A percentile compares a stretch with the other conserved stretches of the same genome.
Conservation (phyloP, 2,113 vertebrate species). For the Garra rufa region DNA sequence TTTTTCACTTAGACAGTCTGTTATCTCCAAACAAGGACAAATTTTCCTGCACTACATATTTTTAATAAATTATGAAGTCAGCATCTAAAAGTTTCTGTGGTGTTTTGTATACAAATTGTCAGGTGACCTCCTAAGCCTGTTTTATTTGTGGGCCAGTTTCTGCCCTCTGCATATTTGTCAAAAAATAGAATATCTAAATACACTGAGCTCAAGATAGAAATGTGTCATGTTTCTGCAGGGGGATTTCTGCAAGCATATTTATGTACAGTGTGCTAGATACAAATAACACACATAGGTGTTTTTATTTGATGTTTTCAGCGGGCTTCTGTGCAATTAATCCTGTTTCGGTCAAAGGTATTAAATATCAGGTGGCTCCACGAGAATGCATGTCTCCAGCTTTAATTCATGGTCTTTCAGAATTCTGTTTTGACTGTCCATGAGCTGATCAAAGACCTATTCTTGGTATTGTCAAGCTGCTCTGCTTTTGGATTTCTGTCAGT, state of each 20-base stretch:
- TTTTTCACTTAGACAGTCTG: background rate
- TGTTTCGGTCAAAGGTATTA: background rate
- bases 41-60: background rate
- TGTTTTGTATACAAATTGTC: conserved; percentile 17
- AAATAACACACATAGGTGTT: background rate
- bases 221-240: conserved; percentile 44
- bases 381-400: background rate
- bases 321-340: background rate
- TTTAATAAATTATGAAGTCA: background rate
- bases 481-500: conserved; percentile 25
- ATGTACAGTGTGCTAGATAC: background rate
- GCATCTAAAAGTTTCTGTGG: background rate
- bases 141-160: conserved; percentile 36
- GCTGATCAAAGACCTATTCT: conserved; percentile 28
- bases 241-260: conserved; percentile 45
- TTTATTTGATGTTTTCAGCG: background rate
- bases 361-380: background rate
- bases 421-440: conserved; percentile 24
- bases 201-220: conserved; percentile 34
- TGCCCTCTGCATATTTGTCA: conserved; percentile 26
- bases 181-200: conserved; percentile 55
- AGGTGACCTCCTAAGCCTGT: background rate
- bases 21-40: background rate
- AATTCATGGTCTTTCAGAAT: conserved; percentile 8
- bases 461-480: conserved; percentile 38